Percentiles rank a stretch among this genome's conserved stretches.
Conservation (phyloP, 2,888 invertebrate genomes). For the Petrolisthes cinctipes region DNA sequence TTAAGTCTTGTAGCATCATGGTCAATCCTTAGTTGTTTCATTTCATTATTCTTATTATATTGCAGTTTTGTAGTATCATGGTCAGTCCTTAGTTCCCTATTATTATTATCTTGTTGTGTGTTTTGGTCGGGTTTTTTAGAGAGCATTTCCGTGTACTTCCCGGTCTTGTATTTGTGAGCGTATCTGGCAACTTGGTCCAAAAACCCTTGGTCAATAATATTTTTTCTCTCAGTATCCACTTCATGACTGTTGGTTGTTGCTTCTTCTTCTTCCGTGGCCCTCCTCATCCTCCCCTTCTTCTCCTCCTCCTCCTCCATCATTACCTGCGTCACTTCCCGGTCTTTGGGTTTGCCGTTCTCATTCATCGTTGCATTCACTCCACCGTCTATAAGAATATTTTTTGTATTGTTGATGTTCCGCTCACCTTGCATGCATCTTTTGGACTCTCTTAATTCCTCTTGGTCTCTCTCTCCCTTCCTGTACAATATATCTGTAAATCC, state of each 20-base stretch:
- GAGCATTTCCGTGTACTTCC: slow-evolving; percentile 13
- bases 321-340: background rate
- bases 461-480: too few species aligned
- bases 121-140: background rate
- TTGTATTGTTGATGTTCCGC: too few species aligned
- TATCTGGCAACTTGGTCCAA: slow-evolving; percentile 30
- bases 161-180: slow-evolving; percentile 30
- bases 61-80: background rate
- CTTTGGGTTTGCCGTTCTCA: background rate
- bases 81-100: background rate
- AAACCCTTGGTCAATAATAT: slow-evolving; percentile 24
- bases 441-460: too few species aligned
- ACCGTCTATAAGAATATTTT: too few species aligned
- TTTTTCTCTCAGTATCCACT: too few species aligned
- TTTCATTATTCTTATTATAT: background rate
- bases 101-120: background rate
- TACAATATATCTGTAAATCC: background rate
- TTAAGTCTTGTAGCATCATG: background rate
- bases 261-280: background rate
- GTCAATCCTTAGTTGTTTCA: background rate
- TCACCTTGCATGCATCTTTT: too few species aligned
- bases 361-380: background rate
- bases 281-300: background rate
- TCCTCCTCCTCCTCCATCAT: background rate
- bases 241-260: too few species aligned